Evolutionary conservation across 2,888 invertebrate species (phyloP), one percentile per base, ranked within the genome.

Genomic region (Tenthredo livida): DNA sequence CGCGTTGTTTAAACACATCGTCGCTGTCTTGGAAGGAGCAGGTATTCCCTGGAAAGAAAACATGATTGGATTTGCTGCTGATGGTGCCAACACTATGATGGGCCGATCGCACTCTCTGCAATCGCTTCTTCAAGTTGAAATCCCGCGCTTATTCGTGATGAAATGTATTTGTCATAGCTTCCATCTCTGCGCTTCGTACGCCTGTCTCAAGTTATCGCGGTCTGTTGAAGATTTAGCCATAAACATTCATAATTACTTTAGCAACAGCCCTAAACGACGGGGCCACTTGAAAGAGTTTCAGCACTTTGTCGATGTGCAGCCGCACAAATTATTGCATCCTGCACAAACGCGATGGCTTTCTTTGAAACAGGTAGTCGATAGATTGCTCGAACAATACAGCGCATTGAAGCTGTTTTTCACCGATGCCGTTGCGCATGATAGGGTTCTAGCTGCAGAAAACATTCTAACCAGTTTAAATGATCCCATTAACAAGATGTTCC

Each of bases 311-410:
- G 77, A 89, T 80, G 85, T 88, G 7, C 87, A 89, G 86, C 88
- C 88, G 1, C 89, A 90, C 75, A 90, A 90, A 88, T 86, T 91
- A 33, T 83, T 91, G 17, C 87, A 87, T 65, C 86, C 88, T 17
- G 86, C 88, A 40, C 89, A 89, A 83, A 91, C 90, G n/a, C 86
- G 89, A 73, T 91, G 91, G 91, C 86, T 90, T 9, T 91, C 90
- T 21, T 84, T 90, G 58, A 85, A 88, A 85, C 87, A 85, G 83
- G 88, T 87, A 70, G 86, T 88, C 5, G 33, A 84, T 21, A 73
- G 85, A 72, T 54, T 86, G 29, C 77, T 87, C 21, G 84, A 85
- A 43, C 86, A 87, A 84, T 85, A 72, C 77, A 29, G 37, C 40
- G 83, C 85, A 15, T 83, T 86, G 25, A 37, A 77, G 58, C 25